phyloP scores from a whole-genome alignment of 2,888 invertebrate species.

The Carabus problematicus region DNA sequence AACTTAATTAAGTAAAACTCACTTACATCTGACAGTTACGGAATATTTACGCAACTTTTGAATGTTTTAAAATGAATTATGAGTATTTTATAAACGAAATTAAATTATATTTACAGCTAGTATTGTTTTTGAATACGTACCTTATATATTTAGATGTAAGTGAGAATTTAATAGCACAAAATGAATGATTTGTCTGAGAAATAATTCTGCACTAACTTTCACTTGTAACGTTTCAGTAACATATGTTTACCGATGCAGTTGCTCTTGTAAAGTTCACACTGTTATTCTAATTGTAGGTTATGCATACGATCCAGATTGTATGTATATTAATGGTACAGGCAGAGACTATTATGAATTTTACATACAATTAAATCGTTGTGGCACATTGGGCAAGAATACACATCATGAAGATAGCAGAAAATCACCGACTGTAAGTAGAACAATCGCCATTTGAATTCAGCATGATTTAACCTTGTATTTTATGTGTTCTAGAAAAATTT shows the following conservation, averaged over 20 bases:
- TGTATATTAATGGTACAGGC: constrained; percentile 93
- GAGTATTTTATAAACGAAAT: too few species aligned
- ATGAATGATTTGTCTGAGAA: background rate
- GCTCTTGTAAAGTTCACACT: background rate
- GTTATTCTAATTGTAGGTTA: constrained; percentile 68
- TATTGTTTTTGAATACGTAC: too few species aligned
- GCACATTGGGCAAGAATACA: constrained; percentile 87
- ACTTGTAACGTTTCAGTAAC: background rate
- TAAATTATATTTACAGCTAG: too few species aligned
- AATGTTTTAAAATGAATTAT: background rate
- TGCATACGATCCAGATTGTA: constrained; percentile 92
- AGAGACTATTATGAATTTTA: constrained; percentile 92
- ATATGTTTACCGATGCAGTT: too few species aligned
- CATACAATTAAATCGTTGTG: constrained; percentile 90
- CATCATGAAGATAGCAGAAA: constrained; percentile 84
- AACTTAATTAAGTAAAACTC: too few species aligned
- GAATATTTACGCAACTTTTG: too few species aligned
- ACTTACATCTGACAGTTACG: too few species aligned
- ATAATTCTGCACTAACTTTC: background rate
- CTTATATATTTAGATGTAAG: too few species aligned
- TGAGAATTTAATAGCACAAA: too few species aligned
- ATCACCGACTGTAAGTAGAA: constrained; percentile 78
- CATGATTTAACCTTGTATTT: constrained; percentile 7
- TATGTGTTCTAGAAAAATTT: constrained; percentile 78
- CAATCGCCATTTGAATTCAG: background rate